Percentiles rank a stretch among this genome's conserved stretches.
Conservation (phyloP, 2,113 vertebrate species). For the Butorides virescens region DNA sequence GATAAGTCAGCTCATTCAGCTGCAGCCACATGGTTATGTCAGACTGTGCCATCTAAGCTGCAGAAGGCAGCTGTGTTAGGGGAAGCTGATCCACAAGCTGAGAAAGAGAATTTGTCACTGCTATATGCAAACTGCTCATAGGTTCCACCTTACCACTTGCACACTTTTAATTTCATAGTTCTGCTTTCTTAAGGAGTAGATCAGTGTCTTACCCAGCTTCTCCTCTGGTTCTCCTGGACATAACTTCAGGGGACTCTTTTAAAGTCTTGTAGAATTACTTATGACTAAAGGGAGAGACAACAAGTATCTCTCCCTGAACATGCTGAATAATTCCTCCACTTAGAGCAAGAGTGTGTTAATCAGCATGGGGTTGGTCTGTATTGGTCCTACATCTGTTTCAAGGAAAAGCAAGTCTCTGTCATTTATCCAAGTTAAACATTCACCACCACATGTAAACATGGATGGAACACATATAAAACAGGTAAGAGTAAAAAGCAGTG, state of each 20-base stretch:
- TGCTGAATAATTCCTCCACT: neutral
- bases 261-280: neutral
- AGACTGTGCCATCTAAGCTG: neutral
- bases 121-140: neutral
- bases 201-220: neutral
- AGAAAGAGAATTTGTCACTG: neutral
- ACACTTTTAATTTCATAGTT: neutral
- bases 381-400: neutral
- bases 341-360: neutral
- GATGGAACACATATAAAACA: neutral
- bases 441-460: neutral
- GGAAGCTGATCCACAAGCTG: neutral
- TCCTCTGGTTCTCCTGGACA: neutral
- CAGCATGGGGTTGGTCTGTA: neutral
- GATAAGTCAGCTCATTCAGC: neutral
- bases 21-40: neutral
- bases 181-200: neutral
- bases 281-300: neutral
- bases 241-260: neutral
- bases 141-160: neutral
- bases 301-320: neutral
- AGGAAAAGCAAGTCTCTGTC: neutral
- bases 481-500: neutral
- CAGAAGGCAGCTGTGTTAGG: neutral
- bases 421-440: neutral